Evolutionary conservation across 2,113 vertebrate genomes (phyloP).

Genomic region (Rhizomys pruinosus): DNA sequence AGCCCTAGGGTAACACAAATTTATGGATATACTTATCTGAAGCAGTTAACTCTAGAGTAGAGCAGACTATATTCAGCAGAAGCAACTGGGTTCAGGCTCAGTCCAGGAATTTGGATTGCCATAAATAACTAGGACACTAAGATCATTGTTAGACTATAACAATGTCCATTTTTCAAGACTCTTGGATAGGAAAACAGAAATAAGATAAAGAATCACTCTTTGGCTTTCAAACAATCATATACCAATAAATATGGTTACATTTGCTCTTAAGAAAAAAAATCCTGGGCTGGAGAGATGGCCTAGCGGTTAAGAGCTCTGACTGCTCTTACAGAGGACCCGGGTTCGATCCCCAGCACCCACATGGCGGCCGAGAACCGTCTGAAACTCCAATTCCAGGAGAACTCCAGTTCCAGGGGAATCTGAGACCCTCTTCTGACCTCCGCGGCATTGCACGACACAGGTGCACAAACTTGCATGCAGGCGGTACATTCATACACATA

Average conservation of each 20-base stretch:
- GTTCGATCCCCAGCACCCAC: too few relatives aligned
- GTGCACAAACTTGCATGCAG: too few relatives aligned
- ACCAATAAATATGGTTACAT: slow-evolving; percentile 1
- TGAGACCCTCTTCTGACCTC: too few relatives aligned
- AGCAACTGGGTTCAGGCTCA: not conserved
- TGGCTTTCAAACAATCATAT: not conserved
- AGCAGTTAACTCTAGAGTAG: not conserved
- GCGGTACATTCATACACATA: too few relatives aligned
- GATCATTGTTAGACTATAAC: not conserved
- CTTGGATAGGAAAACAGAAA: not conserved
- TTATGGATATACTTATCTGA: not conserved
- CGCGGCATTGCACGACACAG: too few relatives aligned
- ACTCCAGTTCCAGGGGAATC: too few relatives aligned
- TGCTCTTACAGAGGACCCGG: too few relatives aligned
- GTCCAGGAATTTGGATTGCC: not conserved
- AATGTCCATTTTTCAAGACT: not conserved
- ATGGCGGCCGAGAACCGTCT: too few relatives aligned
- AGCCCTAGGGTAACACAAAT: not conserved
- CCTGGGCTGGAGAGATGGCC: too few relatives aligned
- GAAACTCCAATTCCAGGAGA: too few relatives aligned
- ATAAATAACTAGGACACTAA: not conserved
- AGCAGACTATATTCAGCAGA: not conserved
- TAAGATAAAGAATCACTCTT: not conserved
- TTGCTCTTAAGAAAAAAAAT: not conserved
- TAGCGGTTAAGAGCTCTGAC: too few relatives aligned